A percentile compares a stretch with the other conserved stretches of the same genome.
phyloP scores from a whole-genome alignment of 2,888 invertebrate genomes.

The Mythimna loreyi region DNA sequence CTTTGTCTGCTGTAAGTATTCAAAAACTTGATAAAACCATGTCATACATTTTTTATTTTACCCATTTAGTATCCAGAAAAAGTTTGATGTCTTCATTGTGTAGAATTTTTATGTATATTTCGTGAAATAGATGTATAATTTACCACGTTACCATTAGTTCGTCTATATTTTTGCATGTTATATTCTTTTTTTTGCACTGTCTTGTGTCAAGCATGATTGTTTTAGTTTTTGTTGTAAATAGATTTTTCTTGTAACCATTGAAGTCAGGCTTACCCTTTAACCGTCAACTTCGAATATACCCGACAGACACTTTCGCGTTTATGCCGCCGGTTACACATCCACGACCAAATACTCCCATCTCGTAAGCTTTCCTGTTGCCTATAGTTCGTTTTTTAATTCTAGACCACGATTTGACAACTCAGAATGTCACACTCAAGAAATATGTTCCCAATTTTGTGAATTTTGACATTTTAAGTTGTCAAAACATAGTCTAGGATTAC shows the following conservation, averaged over 20 bases:
- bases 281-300: too few species aligned
- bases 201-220: conserved; percentile 58
- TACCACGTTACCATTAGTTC: conserved; percentile 4
- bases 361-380: too few species aligned
- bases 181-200: conserved; percentile 49
- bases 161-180: conserved; percentile 51
- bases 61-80: conserved; percentile 39
- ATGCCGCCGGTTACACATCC: too few species aligned
- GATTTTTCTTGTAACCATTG: background rate
- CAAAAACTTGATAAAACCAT: conserved; percentile 24
- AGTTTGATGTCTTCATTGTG: conserved; percentile 45
- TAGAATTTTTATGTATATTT: background rate
- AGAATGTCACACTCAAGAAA: too few species aligned
- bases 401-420: too few species aligned
- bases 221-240: conserved; percentile 40
- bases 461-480: too few species aligned
- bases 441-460: too few species aligned
- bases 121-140: conserved; percentile 3
- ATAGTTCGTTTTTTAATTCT: too few species aligned
- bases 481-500: too few species aligned
- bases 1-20: conserved; percentile 55
- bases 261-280: background rate
- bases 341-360: too few species aligned
- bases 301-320: too few species aligned
- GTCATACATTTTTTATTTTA: conserved; percentile 42